Evolutionary conservation across 2,797 vertebrate genomes (phyloP).

Genomic region (Halcyon chelicuti): DNA sequence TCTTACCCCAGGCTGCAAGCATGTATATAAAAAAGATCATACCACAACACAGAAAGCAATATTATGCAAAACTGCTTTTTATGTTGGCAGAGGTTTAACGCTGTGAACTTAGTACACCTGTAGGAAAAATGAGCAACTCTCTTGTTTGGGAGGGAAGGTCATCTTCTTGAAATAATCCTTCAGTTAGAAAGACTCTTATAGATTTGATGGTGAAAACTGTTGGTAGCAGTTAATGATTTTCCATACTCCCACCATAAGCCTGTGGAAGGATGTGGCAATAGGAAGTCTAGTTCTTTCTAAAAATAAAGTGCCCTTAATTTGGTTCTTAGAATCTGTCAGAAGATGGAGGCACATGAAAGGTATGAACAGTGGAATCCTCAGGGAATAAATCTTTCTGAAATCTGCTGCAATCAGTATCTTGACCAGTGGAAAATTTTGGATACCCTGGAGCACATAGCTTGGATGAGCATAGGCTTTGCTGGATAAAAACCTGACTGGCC

Average conservation of each 20-base stretch:
- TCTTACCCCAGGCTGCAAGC: not conserved
- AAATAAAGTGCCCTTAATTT: not conserved
- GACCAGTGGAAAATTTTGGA: not conserved
- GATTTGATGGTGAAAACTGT: not conserved
- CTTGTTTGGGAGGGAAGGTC: not conserved
- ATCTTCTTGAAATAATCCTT: not conserved
- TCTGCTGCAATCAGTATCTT: not conserved
- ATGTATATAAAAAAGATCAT: not conserved
- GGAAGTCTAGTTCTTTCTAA: not conserved
- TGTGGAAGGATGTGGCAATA: not conserved
- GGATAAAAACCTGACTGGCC: not conserved
- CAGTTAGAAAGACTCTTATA: not conserved
- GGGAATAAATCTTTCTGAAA: not conserved
- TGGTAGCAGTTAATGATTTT: not conserved
- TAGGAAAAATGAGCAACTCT: not conserved
- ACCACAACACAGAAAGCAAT: not conserved
- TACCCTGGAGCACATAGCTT: not conserved
- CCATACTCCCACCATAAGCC: not conserved
- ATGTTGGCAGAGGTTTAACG: not conserved
- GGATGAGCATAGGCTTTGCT: not conserved
- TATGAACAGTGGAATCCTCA: not conserved
- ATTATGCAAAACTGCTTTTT: not conserved
- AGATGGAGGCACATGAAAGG: not conserved
- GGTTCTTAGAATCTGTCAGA: not conserved
- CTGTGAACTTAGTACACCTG: not conserved